Evolutionary conservation across 2,797 vertebrate species (phyloP).

Genomic region (Argya squamiceps): DNA sequence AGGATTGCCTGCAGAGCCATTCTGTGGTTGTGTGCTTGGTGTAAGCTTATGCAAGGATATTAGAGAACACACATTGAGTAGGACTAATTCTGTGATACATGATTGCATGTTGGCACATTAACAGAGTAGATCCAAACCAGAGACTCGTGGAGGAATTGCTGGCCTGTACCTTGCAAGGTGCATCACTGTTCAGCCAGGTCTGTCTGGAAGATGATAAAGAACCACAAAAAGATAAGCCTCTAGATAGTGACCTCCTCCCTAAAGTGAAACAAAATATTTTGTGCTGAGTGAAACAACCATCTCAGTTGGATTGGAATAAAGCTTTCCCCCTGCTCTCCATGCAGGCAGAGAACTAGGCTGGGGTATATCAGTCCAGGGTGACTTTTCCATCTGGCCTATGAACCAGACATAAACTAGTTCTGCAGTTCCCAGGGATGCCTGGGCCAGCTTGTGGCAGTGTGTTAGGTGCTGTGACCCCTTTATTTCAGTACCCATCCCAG

Average conservation of each 20-base stretch:
- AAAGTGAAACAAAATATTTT: neutral
- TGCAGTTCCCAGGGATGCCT: neutral
- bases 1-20: neutral
- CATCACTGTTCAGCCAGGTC: neutral
- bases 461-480: neutral
- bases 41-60: neutral
- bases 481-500: neutral
- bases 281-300: neutral
- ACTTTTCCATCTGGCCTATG: neutral
- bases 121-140: neutral
- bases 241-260: neutral
- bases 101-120: neutral
- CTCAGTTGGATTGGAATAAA: neutral
- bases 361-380: fast-evolving
- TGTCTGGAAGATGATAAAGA: neutral
- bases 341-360: neutral
- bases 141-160: neutral
- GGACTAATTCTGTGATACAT: neutral
- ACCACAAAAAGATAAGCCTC: neutral
- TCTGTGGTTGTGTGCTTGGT: neutral
- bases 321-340: neutral
- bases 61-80: neutral
- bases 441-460: neutral
- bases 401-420: neutral
- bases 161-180: neutral